These are phyloP conservation scores for Enteromius afrohamiltoni DNA, from an alignment of 2,797 vertebrate species.

Conservation along the genomic window DNA sequence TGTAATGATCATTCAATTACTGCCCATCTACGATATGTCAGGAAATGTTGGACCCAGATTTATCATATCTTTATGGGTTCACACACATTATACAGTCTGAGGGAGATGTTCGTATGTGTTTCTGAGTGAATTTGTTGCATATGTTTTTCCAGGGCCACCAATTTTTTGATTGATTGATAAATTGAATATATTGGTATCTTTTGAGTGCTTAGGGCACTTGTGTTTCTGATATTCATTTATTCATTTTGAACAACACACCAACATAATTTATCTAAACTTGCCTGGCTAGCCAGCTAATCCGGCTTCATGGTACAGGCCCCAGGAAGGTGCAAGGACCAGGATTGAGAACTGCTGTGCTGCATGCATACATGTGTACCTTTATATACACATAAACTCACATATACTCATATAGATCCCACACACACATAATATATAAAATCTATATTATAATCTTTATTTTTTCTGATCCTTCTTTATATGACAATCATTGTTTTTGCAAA, in stretches of 20 bases:
- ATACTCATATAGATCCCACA: too few relatives aligned
- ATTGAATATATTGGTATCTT: neutral
- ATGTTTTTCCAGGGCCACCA: neutral
- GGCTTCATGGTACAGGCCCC: too few relatives aligned
- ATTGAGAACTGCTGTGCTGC: too few relatives aligned
- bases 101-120: neutral
- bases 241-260: neutral
- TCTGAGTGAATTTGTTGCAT: neutral
- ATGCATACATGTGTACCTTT: too few relatives aligned
- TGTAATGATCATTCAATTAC: slow-evolving; percentile 76
- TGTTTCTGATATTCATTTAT: neutral
- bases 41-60: slow-evolving; percentile 63
- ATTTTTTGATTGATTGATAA: neutral
- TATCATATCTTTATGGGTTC: slow-evolving; percentile 21
- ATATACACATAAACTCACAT: too few relatives aligned
- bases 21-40: slow-evolving; percentile 61
- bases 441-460: too few relatives aligned
- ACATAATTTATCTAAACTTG: neutral
- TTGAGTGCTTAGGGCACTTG: neutral
- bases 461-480: too few relatives aligned
- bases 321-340: too few relatives aligned
- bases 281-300: too few relatives aligned
- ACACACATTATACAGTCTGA: neutral
- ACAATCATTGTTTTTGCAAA: too few relatives aligned
- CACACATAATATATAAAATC: too few relatives aligned